phyloP scores from a whole-genome alignment of 2,113 vertebrate species.

The Tauraco erythrolophus region DNA sequence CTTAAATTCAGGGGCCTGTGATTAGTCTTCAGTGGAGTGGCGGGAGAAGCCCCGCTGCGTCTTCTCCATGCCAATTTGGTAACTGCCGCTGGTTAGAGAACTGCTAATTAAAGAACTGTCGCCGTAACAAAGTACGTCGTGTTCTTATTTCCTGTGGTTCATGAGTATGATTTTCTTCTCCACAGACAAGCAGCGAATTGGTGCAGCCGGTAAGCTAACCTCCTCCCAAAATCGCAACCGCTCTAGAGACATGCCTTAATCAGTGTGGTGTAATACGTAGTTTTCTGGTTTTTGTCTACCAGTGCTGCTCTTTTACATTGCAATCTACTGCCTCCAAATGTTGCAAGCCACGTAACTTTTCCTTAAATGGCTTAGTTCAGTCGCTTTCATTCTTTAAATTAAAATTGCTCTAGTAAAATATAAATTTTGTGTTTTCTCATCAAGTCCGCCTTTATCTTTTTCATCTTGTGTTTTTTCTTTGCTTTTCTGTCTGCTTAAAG shows the following conservation, averaged over 20 bases:
- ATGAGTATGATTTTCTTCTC: conserved; percentile 9
- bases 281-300: conserved; percentile 27
- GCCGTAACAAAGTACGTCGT: neutral
- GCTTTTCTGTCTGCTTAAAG: conserved; percentile 81
- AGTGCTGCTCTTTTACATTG: conserved; percentile 31
- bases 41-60: accelerated
- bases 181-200: conserved; percentile 84
- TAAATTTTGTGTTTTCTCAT: conserved; percentile 77
- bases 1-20: neutral
- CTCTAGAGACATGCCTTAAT: neutral
- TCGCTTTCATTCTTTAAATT: conserved; percentile 54
- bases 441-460: conserved; percentile 74
- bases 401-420: conserved; percentile 28
- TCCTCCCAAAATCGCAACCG: neutral
- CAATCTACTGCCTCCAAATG: neutral
- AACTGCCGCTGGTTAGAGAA: neutral
- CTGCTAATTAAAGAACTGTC: neutral
- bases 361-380: conserved; percentile 44
- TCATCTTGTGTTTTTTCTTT: conserved; percentile 82
- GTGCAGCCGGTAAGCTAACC: conserved; percentile 89
- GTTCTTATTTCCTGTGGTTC: neutral
- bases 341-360: conserved; percentile 34
- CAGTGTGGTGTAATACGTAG: neutral
- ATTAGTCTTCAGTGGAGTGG: neutral
- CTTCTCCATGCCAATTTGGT: neutral